These are phyloP conservation scores for Amazona ochrocephala DNA, from an alignment of 2,797 vertebrate species.

Conservation along the genomic window DNA sequence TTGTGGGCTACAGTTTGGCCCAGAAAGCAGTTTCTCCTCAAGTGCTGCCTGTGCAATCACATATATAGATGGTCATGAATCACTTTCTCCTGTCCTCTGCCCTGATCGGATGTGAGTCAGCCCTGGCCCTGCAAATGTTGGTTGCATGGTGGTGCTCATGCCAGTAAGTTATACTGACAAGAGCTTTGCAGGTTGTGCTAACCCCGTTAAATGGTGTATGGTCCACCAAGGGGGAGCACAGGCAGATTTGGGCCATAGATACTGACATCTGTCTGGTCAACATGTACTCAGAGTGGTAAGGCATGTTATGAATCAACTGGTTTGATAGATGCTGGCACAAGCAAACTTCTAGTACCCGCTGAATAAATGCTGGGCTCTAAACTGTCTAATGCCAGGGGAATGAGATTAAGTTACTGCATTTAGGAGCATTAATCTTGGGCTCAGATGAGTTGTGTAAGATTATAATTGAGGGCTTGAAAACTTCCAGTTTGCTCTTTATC, in stretches of 20 bases:
- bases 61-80: background rate
- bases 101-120: background rate
- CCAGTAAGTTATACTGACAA: background rate
- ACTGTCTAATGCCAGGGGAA: background rate
- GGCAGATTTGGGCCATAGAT: background rate
- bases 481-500: conserved; percentile 25
- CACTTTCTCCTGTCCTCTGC: background rate
- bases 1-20: background rate
- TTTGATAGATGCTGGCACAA: background rate
- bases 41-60: accelerated
- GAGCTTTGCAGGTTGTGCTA: background rate
- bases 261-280: background rate
- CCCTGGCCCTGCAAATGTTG: background rate
- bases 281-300: background rate
- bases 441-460: background rate
- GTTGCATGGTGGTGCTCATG: background rate
- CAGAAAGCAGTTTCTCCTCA: background rate
- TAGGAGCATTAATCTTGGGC: background rate
- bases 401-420: background rate
- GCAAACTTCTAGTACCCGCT: background rate
- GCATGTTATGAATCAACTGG: background rate
- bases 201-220: background rate
- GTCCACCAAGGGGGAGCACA: background rate
- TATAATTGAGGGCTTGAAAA: conserved; percentile 31
- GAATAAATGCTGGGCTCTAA: background rate